Conservation (phyloP, 2,113 vertebrate species). For the Girardinichthys multiradiatus region DNA sequence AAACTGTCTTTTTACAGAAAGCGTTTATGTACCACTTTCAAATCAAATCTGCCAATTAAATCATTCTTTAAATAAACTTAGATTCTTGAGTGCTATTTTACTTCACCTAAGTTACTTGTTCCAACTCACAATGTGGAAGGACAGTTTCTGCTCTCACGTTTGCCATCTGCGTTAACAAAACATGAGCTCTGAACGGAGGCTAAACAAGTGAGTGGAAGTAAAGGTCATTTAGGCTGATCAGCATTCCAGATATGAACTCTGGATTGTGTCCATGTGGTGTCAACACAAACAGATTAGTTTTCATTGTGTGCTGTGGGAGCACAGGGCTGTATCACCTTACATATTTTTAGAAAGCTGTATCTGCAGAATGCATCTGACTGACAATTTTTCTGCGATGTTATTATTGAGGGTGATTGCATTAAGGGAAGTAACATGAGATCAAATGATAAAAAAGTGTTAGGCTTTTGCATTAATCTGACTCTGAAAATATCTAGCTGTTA, state of each 20-base stretch:
- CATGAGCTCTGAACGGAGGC: constrained; percentile 31
- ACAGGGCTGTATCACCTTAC: constrained; percentile 54
- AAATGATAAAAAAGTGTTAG: constrained; percentile 9
- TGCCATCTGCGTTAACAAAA: constrained; percentile 29
- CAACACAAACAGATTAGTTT: constrained; percentile 64
- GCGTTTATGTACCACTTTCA: constrained; percentile 3
- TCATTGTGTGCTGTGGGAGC: constrained; percentile 36
- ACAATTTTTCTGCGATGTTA: constrained; percentile 39
- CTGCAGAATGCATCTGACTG: constrained; percentile 9
- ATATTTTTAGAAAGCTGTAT: constrained; percentile 11
- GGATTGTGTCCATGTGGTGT: constrained; percentile 42
- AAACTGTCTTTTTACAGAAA: neutral
- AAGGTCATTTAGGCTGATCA: constrained; percentile 62
- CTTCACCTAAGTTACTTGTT: constrained; percentile 8
- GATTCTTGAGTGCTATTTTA: neutral
- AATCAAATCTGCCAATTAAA: constrained; percentile 11
- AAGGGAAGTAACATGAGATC: constrained; percentile 23
- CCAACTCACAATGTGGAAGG: neutral
- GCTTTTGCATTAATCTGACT: constrained; percentile 5
- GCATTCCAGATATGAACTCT: constrained; percentile 57
- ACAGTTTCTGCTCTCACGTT: constrained; percentile 4
- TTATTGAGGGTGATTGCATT: constrained; percentile 31
- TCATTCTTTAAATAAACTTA: constrained; percentile 16
- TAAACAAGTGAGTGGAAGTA: constrained; percentile 42
- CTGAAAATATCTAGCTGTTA: constrained; percentile 3